These are phyloP conservation scores for Gerris lacustris DNA, from an alignment of 2,888 invertebrate species.

Conservation along the genomic window DNA sequence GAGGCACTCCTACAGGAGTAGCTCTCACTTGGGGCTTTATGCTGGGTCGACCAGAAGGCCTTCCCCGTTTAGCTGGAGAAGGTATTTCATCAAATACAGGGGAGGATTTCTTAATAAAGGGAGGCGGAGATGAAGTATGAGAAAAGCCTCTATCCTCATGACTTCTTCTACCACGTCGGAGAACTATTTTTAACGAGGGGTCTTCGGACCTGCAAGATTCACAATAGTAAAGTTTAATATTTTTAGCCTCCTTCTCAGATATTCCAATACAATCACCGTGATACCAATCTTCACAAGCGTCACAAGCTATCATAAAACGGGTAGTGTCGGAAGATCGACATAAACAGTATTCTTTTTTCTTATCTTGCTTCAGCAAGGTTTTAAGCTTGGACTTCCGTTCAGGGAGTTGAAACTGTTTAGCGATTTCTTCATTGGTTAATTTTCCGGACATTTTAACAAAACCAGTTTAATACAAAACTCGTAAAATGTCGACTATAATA, in stretches of 20 bases:
- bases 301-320: constrained; percentile 96
- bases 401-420: constrained; percentile 74
- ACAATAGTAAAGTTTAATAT: constrained; percentile 88
- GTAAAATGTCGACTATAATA: too few species aligned
- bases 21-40: background rate
- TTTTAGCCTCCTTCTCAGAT: constrained; percentile 81
- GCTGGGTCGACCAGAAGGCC: background rate
- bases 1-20: background rate
- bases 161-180: background rate
- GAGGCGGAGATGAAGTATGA: background rate
- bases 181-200: constrained; percentile 47
- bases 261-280: constrained; percentile 96
- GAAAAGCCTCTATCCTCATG: background rate
- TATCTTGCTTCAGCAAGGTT: constrained; percentile 72
- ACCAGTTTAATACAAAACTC: too few species aligned
- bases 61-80: background rate
- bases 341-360: constrained; percentile 78
- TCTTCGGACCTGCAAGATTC: constrained; percentile 56
- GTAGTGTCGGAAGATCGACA: constrained; percentile 88
- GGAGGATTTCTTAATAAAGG: background rate
- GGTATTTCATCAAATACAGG: background rate
- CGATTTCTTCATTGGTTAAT: constrained; percentile 57
- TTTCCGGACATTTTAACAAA: background rate
- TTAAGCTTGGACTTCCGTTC: constrained; percentile 85
- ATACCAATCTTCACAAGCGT: constrained; percentile 96